Evolutionary conservation across 1,140 invertebrate species (phyloP).

Genomic region (Oscheius sp.): DNA sequence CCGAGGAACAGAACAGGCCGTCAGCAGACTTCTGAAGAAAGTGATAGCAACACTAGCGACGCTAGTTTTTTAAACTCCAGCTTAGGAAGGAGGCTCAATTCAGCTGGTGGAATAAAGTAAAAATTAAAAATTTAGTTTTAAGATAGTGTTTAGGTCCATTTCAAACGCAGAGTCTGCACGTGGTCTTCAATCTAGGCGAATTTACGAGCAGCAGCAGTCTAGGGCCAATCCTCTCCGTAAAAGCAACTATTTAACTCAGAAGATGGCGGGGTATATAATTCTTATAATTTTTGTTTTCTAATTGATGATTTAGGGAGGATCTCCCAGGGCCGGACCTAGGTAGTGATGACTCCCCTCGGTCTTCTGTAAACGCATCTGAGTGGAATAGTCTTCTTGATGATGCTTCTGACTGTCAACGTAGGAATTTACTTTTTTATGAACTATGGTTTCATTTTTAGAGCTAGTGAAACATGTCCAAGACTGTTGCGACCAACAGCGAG

Average conservation of each 20-base stretch:
- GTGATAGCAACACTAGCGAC: constrained; percentile 24
- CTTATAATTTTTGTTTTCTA: neutral
- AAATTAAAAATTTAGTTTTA: neutral
- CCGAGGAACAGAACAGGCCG: constrained; percentile 13
- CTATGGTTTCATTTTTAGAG: constrained; percentile 19
- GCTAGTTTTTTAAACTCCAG: constrained; percentile 3
- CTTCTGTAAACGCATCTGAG: constrained; percentile 25
- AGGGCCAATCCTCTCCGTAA: neutral
- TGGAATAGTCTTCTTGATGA: constrained; percentile 13
- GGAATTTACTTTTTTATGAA: neutral
- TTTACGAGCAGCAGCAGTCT: constrained; percentile 1
- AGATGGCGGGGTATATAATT: neutral
- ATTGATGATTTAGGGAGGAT: neutral
- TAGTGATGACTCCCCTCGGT: constrained; percentile 31
- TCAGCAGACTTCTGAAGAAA: constrained; percentile 31
- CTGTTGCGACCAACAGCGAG: constrained; percentile 26
- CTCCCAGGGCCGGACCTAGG: constrained; percentile 24
- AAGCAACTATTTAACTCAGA: constrained; percentile 11
- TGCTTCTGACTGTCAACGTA: neutral
- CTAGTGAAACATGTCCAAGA: constrained; percentile 31
- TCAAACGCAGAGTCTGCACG: neutral
- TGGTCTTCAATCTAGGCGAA: neutral
- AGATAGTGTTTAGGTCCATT: neutral
- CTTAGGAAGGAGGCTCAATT: neutral
- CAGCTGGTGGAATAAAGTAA: neutral